Evolutionary conservation across 2,113 vertebrate species (phyloP), one percentile per base, ranked within the genome.

Genomic region (Hippocampus abdominalis): DNA sequence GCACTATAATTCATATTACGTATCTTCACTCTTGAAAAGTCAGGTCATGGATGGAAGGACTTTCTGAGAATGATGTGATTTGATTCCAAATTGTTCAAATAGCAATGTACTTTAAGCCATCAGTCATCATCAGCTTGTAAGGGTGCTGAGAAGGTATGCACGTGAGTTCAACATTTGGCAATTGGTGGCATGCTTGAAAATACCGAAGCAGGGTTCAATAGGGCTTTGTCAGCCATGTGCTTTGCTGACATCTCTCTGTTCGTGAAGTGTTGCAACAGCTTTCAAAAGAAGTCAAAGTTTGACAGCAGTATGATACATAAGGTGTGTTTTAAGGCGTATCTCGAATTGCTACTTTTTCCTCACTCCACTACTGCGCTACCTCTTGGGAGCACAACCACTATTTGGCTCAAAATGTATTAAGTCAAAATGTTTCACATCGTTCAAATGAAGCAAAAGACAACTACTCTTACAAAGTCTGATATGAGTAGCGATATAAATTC

Each of bases 401-500:
- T 65, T 39, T 76, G 36, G 57, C 79, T 49, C 71, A n/a, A n/a
- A n/a, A n/a, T n/a, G n/a, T n/a, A 94, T 86, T 93, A 92, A 89
- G 83, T 91, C 89, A 90, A 93, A 95, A 95, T 94, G 91, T 83
- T 39, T 81, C 82, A 91, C 92, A 93, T 95, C 91, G 92, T 81
- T 96, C 93, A 95, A 86, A 76, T 76, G 76, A 61, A 87, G 65
- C 85, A 92, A 94, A 94, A 94, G 92, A 85, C 89, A 91, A 87
- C 89, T 84, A 88, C 92, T 92, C 91, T 91, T 89, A 87, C 88
- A 69, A 90, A 91, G 85, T 85, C 76, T 82, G 91, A 93, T 90
- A 89, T 90, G 92, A 95, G 93, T 89, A 89, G 90, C 85, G 81
- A 92, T 92, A 93, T 92, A 92, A 81, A 93, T 93, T 92, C 90